phyloP scores from a whole-genome alignment of 1,140 invertebrate genomes.

The Drosophila tropicalis region DNA sequence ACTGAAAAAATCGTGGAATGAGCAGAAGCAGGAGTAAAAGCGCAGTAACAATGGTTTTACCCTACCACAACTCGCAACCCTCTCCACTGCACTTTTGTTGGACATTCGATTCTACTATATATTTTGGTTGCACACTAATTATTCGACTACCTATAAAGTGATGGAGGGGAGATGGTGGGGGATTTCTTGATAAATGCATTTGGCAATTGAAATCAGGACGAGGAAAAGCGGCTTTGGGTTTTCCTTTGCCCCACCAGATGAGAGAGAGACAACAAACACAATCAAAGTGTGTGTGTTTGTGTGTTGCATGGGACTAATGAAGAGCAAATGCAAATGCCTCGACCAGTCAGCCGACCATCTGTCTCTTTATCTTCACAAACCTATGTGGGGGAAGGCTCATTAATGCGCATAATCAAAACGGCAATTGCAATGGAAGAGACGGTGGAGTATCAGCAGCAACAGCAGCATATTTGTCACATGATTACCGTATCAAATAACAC shows the following conservation, averaged over 20 bases:
- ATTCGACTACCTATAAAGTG: conserved; percentile 50
- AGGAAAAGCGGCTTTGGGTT: conserved; percentile 64
- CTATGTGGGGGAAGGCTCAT: conserved; percentile 29
- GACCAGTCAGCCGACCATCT: background rate
- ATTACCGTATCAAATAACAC: conserved; percentile 74
- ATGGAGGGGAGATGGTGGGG: conserved; percentile 10
- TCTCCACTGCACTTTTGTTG: too few species aligned
- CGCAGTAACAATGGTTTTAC: conserved; percentile 32
- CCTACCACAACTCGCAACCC: too few species aligned
- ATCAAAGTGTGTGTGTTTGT: conserved; percentile 46
- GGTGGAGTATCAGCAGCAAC: conserved; percentile 27
- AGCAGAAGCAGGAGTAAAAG: conserved; percentile 4
- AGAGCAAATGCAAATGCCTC: conserved; percentile 69
- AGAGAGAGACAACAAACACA: conserved; percentile 52
- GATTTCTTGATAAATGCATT: conserved; percentile 60
- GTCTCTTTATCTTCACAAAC: background rate
- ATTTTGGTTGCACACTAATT: conserved; percentile 61
- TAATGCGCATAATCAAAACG: conserved; percentile 76
- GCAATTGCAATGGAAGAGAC: conserved; percentile 29
- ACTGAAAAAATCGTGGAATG: conserved; percentile 28
- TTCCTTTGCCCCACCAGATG: conserved; percentile 31
- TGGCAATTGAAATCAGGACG: conserved; percentile 35
- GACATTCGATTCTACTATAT: conserved; percentile 13
- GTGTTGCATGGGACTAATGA: conserved; percentile 56
- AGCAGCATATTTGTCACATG: conserved; percentile 73